Percentiles rank a stretch among this genome's conserved stretches.
phyloP scores from a whole-genome alignment of 2,888 invertebrate species.

The Acleris cristana region DNA sequence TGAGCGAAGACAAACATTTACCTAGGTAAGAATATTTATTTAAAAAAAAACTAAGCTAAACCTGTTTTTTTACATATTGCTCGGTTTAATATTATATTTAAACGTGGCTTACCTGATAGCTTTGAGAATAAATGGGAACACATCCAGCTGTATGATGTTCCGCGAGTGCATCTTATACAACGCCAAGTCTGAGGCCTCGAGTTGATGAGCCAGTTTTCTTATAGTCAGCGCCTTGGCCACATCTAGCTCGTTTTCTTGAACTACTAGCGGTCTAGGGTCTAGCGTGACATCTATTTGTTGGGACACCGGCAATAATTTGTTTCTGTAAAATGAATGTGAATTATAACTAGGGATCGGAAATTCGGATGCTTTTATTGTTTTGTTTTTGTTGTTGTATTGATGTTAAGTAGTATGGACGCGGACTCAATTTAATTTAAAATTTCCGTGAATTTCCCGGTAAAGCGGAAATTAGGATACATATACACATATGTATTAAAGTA shows the following conservation, averaged over 20 bases:
- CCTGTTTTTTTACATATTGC: too few species aligned
- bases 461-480: too few species aligned
- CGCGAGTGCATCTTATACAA: conserved; percentile 85
- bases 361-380: too few species aligned
- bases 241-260: conserved; percentile 84
- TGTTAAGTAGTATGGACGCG: too few species aligned
- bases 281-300: conserved; percentile 87
- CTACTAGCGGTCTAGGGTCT: conserved; percentile 86
- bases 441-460: too few species aligned
- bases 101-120: conserved; percentile 78
- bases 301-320: conserved; percentile 83
- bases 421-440: too few species aligned
- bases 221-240: conserved; percentile 85
- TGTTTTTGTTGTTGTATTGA: too few species aligned
- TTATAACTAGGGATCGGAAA: too few species aligned
- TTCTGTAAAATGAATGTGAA: conserved; percentile 58
- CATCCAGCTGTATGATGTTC: conserved; percentile 87
- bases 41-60: too few species aligned
- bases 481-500: too few species aligned
- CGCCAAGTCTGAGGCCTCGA: conserved; percentile 87
- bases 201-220: conserved; percentile 87
- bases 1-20: neutral
- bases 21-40: too few species aligned
- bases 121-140: conserved; percentile 84
- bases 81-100: too few species aligned